Conservation (phyloP, 2,113 vertebrate genomes). For the Antennarius striatus region DNA sequence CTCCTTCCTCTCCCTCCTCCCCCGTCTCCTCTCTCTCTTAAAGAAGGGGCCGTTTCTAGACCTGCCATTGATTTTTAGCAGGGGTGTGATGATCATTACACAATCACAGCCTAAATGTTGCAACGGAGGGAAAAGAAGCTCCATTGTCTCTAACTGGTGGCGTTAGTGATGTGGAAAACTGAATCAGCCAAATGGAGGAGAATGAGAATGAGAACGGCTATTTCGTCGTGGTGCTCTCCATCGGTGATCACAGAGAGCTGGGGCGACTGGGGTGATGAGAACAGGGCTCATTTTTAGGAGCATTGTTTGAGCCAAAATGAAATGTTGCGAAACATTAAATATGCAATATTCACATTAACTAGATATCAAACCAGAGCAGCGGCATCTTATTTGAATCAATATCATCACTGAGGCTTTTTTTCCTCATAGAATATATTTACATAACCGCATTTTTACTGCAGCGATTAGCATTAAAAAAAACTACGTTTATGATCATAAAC, state of each 20-base stretch:
- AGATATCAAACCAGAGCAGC: too few relatives aligned
- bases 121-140: conserved; percentile 62
- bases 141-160: too few relatives aligned
- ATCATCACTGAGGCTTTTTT: too few relatives aligned
- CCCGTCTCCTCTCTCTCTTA: conserved; percentile 51
- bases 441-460: too few relatives aligned
- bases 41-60: conserved; percentile 75
- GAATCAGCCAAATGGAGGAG: conserved; percentile 8
- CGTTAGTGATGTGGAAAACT: too few relatives aligned
- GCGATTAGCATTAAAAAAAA: too few relatives aligned
- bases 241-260: conserved; percentile 18
- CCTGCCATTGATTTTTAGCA: conserved; percentile 75
- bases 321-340: conserved; percentile 6
- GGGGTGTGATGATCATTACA: conserved; percentile 67
- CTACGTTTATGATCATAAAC: too few relatives aligned
- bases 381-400: too few relatives aligned
- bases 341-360: too few relatives aligned
- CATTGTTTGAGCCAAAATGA: neutral
- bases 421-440: too few relatives aligned
- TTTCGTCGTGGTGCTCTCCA: conserved; percentile 19
- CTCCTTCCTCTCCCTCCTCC: conserved; percentile 30
- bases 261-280: conserved; percentile 19
- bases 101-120: conserved; percentile 62
- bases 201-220: conserved; percentile 16
- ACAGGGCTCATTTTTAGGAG: conserved; percentile 4